phyloP scores from a whole-genome alignment of 1,140 invertebrate species.

The Cyrtorhinus lividipennis region DNA sequence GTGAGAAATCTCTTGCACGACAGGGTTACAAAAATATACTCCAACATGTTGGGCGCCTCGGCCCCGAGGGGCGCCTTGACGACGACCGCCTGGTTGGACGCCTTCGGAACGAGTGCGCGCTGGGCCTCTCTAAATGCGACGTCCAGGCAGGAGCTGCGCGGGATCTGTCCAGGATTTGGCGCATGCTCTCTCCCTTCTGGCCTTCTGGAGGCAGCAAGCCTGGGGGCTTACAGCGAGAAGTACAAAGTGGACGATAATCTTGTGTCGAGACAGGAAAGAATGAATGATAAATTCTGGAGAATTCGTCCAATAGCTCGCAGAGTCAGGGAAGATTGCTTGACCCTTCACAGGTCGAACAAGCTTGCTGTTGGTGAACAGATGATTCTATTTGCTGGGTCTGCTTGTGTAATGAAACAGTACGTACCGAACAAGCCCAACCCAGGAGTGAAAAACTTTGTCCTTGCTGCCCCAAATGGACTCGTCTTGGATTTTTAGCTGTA shows the following conservation, averaged over 20 bases:
- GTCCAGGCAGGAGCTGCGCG: too few species aligned
- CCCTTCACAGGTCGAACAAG: neutral
- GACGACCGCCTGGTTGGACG: too few species aligned
- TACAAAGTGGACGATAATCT: neutral
- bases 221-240: too few species aligned
- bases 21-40: too few species aligned
- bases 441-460: slow-evolving; percentile 23
- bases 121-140: too few species aligned
- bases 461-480: slow-evolving; percentile 20
- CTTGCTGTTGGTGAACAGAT: neutral
- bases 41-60: too few species aligned
- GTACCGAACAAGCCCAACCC: slow-evolving; percentile 23
- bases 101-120: too few species aligned
- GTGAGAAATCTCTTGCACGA: too few species aligned
- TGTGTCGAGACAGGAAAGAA: neutral
- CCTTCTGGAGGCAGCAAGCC: too few species aligned
- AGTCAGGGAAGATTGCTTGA: neutral
- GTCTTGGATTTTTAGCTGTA: slow-evolving; percentile 19
- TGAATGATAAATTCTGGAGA: neutral
- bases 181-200: too few species aligned
- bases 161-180: too few species aligned
- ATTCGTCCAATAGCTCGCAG: neutral
- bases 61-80: too few species aligned
- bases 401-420: slow-evolving; percentile 12
- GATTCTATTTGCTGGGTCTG: neutral